Base-by-base conservation (phyloP, 2,113 vertebrate species). In the Cynocephalus volans region DNA sequence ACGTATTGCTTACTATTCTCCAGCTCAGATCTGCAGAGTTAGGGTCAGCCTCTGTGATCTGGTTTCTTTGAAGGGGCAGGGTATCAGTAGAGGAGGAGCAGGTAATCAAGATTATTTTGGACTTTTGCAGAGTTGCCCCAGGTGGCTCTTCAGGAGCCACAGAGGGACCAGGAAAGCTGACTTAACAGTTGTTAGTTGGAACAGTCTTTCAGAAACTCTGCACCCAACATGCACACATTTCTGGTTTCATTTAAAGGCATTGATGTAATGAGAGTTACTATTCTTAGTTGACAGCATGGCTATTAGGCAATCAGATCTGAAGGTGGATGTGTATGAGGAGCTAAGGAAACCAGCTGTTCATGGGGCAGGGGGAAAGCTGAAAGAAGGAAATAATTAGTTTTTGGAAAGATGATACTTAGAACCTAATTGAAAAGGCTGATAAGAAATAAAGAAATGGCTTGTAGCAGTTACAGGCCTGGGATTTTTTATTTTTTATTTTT, bases 401-500 rank as follows among this genome's bases (percentile, higher is more conserved):
- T 67, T 31, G 31, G 64, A 90, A 95, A 52, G 70, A 48, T 45
- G 45, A 1, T 81, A 33, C 54, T 67, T 89, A 69, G 33, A 72
- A 80, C 48, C 52, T 82, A 93, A 28, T 15, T 70, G 67, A 93
- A 88, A 94, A 65, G 28, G 8, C 15, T 89, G 58, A 93, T 69
- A 24, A 62, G 67, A 88, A 89, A 83, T 17, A 81, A 41, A 82
- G 17, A 94, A 86, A 91, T 77, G 33, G 15, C 56, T 62, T 48
- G 60, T 75, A 94, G 52, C 28, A 52, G 33, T 56, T 82, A 54
- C 26, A 15, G 26, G 60, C 50, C 28, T 70, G 14, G 11, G 62
- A 19, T 90, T 85, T 93, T 93, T 97, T 36, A 65, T 6, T 60
- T n/a, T n/a, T n/a, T n/a, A n/a, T n/a, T 90, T 85, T 93, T 93